Conservation (phyloP, 2,797 vertebrate species). For the Pipistrellus kuhlii region DNA sequence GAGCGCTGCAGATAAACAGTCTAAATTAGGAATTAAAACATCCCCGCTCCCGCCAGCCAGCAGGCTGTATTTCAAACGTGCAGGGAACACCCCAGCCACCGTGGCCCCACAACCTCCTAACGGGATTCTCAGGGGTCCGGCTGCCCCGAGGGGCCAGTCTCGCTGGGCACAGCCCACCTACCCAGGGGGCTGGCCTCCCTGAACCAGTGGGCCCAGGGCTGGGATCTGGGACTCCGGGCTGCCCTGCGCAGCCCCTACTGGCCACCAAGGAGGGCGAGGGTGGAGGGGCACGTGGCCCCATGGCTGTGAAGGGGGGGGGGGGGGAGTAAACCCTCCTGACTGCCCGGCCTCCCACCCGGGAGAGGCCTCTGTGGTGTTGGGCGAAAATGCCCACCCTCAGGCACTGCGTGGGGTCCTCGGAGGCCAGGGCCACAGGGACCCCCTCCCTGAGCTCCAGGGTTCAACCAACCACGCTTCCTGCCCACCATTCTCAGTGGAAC, state of each 20-base stretch:
- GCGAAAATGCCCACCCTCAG: not conserved
- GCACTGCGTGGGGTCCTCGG: not conserved
- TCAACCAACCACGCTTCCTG: not conserved
- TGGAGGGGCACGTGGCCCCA: accelerated
- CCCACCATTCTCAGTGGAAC: not conserved
- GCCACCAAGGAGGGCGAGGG: not conserved
- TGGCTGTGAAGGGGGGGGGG: accelerated
- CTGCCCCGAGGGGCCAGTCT: accelerated
- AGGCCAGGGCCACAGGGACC: no score
- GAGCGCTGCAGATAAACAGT: conserved; percentile 80
- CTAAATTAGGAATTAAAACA: conserved; percentile 85
- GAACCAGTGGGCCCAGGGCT: not conserved
- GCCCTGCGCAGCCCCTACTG: not conserved
- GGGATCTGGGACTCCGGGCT: not conserved
- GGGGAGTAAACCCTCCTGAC: not conserved
- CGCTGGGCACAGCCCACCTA: no score
- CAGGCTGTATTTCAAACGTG: conserved; percentile 43
- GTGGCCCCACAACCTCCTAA: not conserved
- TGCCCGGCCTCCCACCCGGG: not conserved
- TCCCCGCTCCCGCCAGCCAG: conserved; percentile 75
- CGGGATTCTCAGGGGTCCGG: not conserved
- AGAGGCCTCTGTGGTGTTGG: not conserved
- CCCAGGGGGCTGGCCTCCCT: not conserved
- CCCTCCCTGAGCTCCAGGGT: not conserved
- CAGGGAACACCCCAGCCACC: conserved; percentile 2